Base-by-base conservation (phyloP, 2,888 invertebrate genomes). In the Tipula unca region DNA sequence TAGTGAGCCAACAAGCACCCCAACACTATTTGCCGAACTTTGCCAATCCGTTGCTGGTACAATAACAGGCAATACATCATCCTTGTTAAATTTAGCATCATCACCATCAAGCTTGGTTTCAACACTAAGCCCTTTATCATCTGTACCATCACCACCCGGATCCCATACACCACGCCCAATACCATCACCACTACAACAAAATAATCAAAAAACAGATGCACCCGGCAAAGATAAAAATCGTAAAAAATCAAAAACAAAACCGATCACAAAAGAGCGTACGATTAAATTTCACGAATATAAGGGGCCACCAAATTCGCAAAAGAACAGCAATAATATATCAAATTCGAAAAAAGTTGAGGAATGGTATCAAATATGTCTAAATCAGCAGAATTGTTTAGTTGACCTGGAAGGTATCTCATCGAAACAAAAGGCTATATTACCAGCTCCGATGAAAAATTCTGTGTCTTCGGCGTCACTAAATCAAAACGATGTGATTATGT, bases 241-340 rank as follows among this genome's bases (percentile, higher is more conserved):
- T 89, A 97, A 96, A 90, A 96, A 96, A 90, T 94, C 94, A 25
- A 96, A 96, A 90, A 94, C 95, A 69, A 96, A 96, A 91, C 94
- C 94, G 29, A 93, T 94, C 86, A 95, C 96, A 0, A 97, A 97
- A 90, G 93, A 96, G 25, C 93, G 96, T 88, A 96, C 96, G 86
- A 98, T 99, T 88, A 99, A 99, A 92, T 99, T 99, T 91, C 98
- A 99, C 91, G 99, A 99, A 91, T 97, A 97, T 91, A 97, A 97
- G 91, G 97, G 97, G 48, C 97, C 97, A 35, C 97, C 98, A 87
- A 97, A 94, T 91, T 96, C 97, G 20, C 96, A 96, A 88, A 93
- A 93, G 85, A 92, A 93, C 82, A 92, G 93, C 3, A 90, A 90
- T 85, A 92, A 93, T 25, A 93, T 94, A 13, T 92, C 92, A 13